Evolutionary conservation across 1,140 invertebrate species (phyloP).

Genomic region (Megalonaias nervosa): DNA sequence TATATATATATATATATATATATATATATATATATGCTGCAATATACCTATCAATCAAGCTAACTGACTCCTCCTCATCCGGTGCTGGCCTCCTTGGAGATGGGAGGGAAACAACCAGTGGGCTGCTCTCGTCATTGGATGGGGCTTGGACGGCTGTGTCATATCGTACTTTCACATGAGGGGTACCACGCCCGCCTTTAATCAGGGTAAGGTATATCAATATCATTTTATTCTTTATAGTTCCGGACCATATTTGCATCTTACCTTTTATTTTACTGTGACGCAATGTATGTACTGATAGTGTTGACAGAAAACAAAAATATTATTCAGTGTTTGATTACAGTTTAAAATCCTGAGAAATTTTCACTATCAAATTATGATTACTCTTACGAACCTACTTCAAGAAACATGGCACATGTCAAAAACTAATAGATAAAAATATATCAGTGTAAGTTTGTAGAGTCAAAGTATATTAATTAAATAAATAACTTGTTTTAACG

Average conservation of each 20-base stretch:
- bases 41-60: conserved; percentile 57
- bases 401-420: too few species aligned
- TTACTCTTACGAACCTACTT: too few species aligned
- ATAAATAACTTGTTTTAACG: too few species aligned
- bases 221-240: neutral
- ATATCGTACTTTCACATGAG: conserved; percentile 45
- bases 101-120: conserved; percentile 42
- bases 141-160: conserved; percentile 50
- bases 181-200: conserved; percentile 44
- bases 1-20: too few species aligned
- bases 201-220: neutral
- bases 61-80: conserved; percentile 51
- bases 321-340: neutral
- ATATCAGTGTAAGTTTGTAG: too few species aligned
- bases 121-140: conserved; percentile 50
- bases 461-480: too few species aligned
- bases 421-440: too few species aligned
- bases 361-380: too few species aligned
- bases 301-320: neutral
- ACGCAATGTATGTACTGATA: neutral
- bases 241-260: neutral
- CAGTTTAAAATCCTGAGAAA: neutral
- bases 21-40: too few species aligned
- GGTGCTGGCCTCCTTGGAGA: conserved; percentile 36
- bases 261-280: neutral